These are phyloP conservation scores for Leucania comma DNA, from an alignment of 2,888 invertebrate species.

Conservation along the genomic window DNA sequence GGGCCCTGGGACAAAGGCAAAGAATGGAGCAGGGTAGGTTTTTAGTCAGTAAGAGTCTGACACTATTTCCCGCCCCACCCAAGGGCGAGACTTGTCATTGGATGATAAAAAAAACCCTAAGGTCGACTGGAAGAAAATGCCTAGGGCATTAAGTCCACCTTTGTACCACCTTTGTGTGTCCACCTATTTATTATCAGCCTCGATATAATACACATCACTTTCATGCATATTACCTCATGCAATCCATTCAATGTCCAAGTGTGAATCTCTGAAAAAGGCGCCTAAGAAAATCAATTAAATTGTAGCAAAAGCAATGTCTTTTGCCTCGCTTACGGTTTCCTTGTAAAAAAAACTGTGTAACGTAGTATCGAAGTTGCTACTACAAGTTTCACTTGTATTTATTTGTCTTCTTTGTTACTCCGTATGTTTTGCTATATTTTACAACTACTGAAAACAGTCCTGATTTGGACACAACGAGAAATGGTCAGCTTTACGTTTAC, in stretches of 20 bases:
- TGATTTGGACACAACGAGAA: slow-evolving; percentile 63
- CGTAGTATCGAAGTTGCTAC: slow-evolving; percentile 58
- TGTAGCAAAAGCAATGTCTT: slow-evolving; percentile 8
- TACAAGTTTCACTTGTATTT: slow-evolving; percentile 48
- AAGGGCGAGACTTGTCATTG: too few species aligned
- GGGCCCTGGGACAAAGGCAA: too few species aligned
- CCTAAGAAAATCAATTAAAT: not conserved
- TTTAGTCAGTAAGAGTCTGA: too few species aligned
- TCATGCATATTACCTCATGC: not conserved
- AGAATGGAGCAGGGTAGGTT: too few species aligned
- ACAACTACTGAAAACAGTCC: slow-evolving; percentile 47
- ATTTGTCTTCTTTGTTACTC: slow-evolving; percentile 45
- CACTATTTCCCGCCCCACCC: too few species aligned
- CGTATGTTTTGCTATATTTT: slow-evolving; percentile 54
- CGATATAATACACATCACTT: not conserved
- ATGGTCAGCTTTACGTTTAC: slow-evolving; percentile 56
- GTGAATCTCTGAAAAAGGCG: not conserved
- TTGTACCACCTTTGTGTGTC: too few species aligned
- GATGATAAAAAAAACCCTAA: too few species aligned
- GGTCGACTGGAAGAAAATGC: too few species aligned
- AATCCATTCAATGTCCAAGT: not conserved
- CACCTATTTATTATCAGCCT: not conserved
- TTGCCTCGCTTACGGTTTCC: not conserved
- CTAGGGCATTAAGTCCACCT: too few species aligned
- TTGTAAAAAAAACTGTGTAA: slow-evolving; percentile 33